Evolutionary conservation across 2,113 vertebrate species (phyloP), one percentile per base, ranked within the genome.

Genomic region (Bagarius yarrelli): DNA sequence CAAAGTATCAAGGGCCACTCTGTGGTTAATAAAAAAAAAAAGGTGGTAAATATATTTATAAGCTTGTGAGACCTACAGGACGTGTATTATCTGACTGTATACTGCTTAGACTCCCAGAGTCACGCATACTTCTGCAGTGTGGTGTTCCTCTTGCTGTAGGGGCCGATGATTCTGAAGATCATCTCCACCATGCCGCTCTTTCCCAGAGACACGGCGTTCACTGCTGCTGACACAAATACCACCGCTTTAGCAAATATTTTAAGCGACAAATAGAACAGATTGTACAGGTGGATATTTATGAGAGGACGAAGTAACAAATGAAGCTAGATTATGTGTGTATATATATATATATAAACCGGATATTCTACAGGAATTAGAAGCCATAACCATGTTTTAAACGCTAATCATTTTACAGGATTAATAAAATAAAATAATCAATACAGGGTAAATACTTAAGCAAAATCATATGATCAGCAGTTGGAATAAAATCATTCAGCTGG

Each of bases 1-100:
- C 88, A 99, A 93, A 85, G 98, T 96, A 86, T 99, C 97, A 94
- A 99, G 94, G 90, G 95, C 93, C 87, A 98, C 96, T 91, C 98
- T 99, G 94, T 93, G 89, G 91, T 93, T 85, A 91, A 87, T 93
- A 53, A 84, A 83, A 88, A 61, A 88, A 80, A 71, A 64, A 2
- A 15, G 2, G 52, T 82, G 79, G 87, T 57, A 40, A 61, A 77
- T 85, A 80, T 84, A 50, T 83, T 66, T 57, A 72, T 70, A 50
- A 77, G 13, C n/a, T 23, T 61, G 4, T 52, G 40, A 63, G 36
- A 27, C 27, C 34, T 12, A 44, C 57, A 61, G 21, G 8, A n/a
- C 2, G 13, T 18, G 8, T 9, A 0, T 50, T 16, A 19, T 32
- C 30, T 47, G 9, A 14, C 30, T 59, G 55, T 44, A 16, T 4